These are phyloP conservation scores for Magallana gigas DNA, from an alignment of 1,140 invertebrate species.

Conservation along the genomic window DNA sequence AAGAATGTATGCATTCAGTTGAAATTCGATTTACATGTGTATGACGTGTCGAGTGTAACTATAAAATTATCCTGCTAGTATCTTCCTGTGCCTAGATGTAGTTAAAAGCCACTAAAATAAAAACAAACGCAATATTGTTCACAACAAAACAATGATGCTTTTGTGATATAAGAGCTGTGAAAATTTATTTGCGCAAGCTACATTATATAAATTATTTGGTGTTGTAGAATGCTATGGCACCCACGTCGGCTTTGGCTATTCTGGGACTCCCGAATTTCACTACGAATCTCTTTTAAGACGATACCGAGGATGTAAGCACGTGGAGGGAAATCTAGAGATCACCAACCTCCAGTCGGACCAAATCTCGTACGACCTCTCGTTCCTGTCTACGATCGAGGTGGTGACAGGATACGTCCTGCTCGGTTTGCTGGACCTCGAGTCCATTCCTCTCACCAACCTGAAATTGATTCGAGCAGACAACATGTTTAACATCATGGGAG, in stretches of 20 bases:
- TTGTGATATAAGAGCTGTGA: too few species aligned
- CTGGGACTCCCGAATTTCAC: slow-evolving; percentile 67
- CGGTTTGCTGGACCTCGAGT: slow-evolving; percentile 66
- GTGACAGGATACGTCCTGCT: slow-evolving; percentile 71
- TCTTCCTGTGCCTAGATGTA: too few species aligned
- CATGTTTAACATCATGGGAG: slow-evolving; percentile 61
- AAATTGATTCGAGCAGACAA: slow-evolving; percentile 69
- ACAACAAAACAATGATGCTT: too few species aligned
- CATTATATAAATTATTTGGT: neutral
- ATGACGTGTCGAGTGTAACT: too few species aligned
- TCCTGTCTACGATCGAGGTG: slow-evolving; percentile 63
- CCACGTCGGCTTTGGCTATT: slow-evolving; percentile 69
- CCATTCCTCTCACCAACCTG: slow-evolving; percentile 66
- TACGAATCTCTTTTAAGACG: slow-evolving; percentile 82
- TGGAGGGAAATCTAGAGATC: slow-evolving; percentile 97
- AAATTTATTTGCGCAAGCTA: neutral
- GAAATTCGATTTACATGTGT: too few species aligned
- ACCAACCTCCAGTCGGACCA: slow-evolving; percentile 70
- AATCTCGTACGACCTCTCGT: slow-evolving; percentile 71
- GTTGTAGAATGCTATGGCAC: slow-evolving; percentile 72
- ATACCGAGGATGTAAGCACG: slow-evolving; percentile 98
- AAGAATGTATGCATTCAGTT: too few species aligned
- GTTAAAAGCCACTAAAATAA: too few species aligned
- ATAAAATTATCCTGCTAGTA: too few species aligned
- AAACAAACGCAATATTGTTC: too few species aligned